A percentile compares a stretch with the other conserved stretches of the same genome.
phyloP scores from a whole-genome alignment of 2,113 vertebrate genomes.

The Coregonus clupeaformis region DNA sequence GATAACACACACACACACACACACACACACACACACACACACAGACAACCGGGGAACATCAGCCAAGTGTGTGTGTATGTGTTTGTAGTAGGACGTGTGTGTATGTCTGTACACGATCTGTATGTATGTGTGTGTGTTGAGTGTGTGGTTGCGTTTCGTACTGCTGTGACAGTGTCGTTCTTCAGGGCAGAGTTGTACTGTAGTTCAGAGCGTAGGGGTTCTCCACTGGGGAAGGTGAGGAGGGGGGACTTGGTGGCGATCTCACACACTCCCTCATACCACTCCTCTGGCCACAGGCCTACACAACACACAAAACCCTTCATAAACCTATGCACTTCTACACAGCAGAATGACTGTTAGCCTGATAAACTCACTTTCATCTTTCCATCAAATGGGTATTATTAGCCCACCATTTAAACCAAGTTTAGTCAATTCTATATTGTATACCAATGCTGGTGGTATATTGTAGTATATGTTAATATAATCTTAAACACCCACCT shows the following conservation, averaged over 20 bases:
- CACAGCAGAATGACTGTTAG: background rate
- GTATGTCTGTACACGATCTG: background rate
- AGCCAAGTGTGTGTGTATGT: too few relatives aligned
- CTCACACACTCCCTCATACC: conserved; percentile 98
- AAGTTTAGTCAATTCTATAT: too few relatives aligned
- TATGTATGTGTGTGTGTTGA: background rate
- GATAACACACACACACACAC: conserved; percentile 3
- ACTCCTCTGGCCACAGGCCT: conserved; percentile 98
- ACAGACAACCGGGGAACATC: too few relatives aligned
- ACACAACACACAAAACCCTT: conserved; percentile 1
- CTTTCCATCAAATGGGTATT: too few relatives aligned
- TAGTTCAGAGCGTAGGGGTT: conserved; percentile 93
- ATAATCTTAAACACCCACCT: conserved; percentile 69
- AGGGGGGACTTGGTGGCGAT: conserved; percentile 96
- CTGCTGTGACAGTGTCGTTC: conserved; percentile 93
- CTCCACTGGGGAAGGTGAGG: conserved; percentile 94
- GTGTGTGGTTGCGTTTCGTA: conserved; percentile 49
- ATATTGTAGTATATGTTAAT: background rate
- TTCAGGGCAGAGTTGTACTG: conserved; percentile 99
- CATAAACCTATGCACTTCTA: background rate
- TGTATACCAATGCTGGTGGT: too few relatives aligned
- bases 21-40: background rate
- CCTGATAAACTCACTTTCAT: too few relatives aligned
- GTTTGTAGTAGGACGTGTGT: background rate
- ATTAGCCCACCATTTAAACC: background rate